phyloP scores from a whole-genome alignment of 2,888 invertebrate species.

The Norana najaformis region DNA sequence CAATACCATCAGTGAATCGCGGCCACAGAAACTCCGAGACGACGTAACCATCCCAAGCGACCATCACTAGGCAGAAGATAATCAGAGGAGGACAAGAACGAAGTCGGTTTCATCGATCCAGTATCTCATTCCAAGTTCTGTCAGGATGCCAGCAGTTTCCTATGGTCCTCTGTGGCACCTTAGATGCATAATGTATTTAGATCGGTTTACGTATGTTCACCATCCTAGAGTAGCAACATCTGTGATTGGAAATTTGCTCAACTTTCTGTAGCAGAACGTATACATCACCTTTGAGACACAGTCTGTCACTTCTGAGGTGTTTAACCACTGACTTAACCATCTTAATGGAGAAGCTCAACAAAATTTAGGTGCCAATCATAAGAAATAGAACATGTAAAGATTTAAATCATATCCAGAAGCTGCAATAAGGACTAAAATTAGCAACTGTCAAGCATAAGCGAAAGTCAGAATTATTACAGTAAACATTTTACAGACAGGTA shows the following conservation, averaged over 20 bases:
- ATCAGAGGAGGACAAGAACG: slow-evolving; percentile 1
- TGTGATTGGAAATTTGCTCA: background rate
- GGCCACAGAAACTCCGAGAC: background rate
- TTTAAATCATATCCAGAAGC: background rate
- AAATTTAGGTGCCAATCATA: background rate
- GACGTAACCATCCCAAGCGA: background rate
- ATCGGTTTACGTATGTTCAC: background rate
- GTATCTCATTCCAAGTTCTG: slow-evolving; percentile 16
- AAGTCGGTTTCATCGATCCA: background rate
- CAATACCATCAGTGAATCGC: slow-evolving; percentile 15
- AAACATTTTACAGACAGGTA: background rate
- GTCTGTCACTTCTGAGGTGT: too few species aligned
- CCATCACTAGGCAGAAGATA: background rate
- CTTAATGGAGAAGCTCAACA: background rate
- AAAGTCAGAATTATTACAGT: background rate
- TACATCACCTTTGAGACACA: background rate
- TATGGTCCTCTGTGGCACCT: background rate
- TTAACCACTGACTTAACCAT: too few species aligned
- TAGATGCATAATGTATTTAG: slow-evolving; percentile 16
- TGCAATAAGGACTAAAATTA: background rate
- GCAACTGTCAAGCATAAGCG: background rate
- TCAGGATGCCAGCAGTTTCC: slow-evolving; percentile 3
- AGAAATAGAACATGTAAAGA: background rate
- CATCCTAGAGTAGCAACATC: background rate
- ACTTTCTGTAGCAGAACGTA: background rate